These are phyloP conservation scores for Pollenia amentaria DNA, from an alignment of 2,888 invertebrate species.

Conservation along the genomic window DNA sequence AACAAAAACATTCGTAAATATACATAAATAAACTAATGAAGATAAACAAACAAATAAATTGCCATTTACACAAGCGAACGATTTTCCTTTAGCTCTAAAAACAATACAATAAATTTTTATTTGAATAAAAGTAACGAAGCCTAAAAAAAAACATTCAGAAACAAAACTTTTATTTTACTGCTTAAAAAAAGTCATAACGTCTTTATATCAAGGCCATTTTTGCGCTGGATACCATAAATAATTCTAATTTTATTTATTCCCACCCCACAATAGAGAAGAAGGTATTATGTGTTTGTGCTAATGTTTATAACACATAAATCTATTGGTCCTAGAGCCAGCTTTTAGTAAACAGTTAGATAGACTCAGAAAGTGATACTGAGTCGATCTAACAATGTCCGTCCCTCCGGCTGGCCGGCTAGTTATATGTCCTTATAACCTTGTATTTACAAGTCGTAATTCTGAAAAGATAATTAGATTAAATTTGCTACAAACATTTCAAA, in stretches of 20 bases:
- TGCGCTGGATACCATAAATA: slow-evolving; percentile 45
- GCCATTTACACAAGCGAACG: slow-evolving; percentile 5
- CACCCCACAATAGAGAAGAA: too few relatives aligned
- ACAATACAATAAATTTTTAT: slow-evolving; percentile 65
- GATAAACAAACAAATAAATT: slow-evolving; percentile 56
- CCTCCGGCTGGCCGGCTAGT: too few relatives aligned
- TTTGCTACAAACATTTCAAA: too few relatives aligned
- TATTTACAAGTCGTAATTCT: too few relatives aligned
- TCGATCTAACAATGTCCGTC: too few relatives aligned
- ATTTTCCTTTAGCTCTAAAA: background rate
- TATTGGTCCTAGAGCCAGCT: too few relatives aligned
- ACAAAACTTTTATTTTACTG: slow-evolving; percentile 26
- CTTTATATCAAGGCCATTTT: slow-evolving; percentile 43
- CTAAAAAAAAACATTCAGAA: slow-evolving; percentile 15
- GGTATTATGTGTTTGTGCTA: too few relatives aligned
- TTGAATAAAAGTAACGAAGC: slow-evolving; percentile 41
- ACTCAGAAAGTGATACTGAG: too few relatives aligned
- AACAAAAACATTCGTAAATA: slow-evolving; percentile 2
- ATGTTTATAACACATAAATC: too few relatives aligned
- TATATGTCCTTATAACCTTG: too few relatives aligned
- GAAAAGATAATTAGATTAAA: too few relatives aligned
- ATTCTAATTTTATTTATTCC: background rate
- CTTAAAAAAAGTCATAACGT: slow-evolving; percentile 6
- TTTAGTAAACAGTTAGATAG: too few relatives aligned
- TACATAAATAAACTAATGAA: slow-evolving; percentile 45